Conservation (phyloP, 2,797 vertebrate species). For the Molothrus aeneus region DNA sequence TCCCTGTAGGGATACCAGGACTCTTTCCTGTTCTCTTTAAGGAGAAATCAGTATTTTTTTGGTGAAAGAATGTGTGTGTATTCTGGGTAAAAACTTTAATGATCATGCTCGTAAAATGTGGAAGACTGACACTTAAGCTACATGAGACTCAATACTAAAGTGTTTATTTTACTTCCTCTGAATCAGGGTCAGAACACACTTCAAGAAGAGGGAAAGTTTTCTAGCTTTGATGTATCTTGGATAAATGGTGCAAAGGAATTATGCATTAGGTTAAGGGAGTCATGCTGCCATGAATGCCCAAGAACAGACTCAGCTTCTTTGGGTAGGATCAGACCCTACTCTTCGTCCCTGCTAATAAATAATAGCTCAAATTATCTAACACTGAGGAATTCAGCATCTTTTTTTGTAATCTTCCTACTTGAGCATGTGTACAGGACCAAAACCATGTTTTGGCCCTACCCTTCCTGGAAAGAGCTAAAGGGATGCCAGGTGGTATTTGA, state of each 20-base stretch:
- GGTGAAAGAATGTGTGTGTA: neutral
- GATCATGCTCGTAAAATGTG: neutral
- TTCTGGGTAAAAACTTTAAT: neutral
- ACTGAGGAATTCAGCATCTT: neutral
- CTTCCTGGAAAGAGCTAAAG: neutral
- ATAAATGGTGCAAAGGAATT: neutral
- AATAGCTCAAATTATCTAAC: neutral
- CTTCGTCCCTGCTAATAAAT: neutral
- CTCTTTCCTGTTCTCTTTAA: neutral
- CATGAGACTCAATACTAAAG: rapidly evolving
- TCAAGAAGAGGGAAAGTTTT: neutral
- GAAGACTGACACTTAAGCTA: neutral
- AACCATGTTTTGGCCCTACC: neutral
- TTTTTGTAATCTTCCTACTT: neutral
- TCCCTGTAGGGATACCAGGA: rapidly evolving
- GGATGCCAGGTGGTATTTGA: neutral
- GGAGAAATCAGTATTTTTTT: neutral
- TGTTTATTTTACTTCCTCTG: neutral
- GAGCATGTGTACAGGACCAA: neutral
- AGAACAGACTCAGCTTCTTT: neutral
- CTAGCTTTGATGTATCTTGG: neutral
- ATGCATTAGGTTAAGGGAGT: neutral
- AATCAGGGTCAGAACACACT: neutral
- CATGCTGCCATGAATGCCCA: neutral
- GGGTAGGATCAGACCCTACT: neutral